Evolutionary conservation across 2,797 vertebrate species (phyloP), one percentile per base, ranked within the genome.

Genomic region (Thripadectes ignobilis): DNA sequence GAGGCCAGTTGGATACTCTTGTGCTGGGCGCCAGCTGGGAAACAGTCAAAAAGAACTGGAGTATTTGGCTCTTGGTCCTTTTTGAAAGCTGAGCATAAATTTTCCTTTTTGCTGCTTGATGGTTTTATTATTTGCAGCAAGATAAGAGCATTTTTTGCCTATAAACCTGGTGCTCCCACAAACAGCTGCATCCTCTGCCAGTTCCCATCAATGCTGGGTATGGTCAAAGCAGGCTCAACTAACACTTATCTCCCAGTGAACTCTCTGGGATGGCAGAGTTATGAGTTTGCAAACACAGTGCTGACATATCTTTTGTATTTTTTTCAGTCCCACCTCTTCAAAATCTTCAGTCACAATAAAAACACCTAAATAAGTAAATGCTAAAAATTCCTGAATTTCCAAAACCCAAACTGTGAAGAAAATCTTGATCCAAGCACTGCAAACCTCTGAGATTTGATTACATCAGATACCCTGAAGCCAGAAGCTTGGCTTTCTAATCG

Each of bases 91-190:
- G 52, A 81, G 30, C 29, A 69, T 84, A 88, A 74, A 13, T 85
- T 72, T 80, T 71, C 19, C 38, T 45, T 73, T 66, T 58, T 69
- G 10, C 7, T 80, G 21, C 27, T 72, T 83, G 85, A 78, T 66
- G 55, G 12, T 68, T 88, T 93, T 92, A 85, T 66, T 91, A 75
- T 58, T 88, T 84, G 36, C 43, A 67, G 43, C 0, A 0, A 76
- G 86, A 77, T 65, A 94, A 76, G 68, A 83, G 22, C 43, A 62
- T 81, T 91, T 73, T 84, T 86, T 76, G 55, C 26, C 39, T 75
- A 55, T 19, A 86, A 91, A 91, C 66, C 32, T 77, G 38, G 38
- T 48, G 39, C 68, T 92, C 72, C 57, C 78, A 93, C 23, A 51
- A 80, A 94, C 0, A 4, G 71, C 34, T 1, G 3, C 43, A 59